A percentile compares a stretch with the other conserved stretches of the same genome.
Evolutionary conservation across 1,140 invertebrate genomes (phyloP).

Genomic region (Phthorimaea operculella): DNA sequence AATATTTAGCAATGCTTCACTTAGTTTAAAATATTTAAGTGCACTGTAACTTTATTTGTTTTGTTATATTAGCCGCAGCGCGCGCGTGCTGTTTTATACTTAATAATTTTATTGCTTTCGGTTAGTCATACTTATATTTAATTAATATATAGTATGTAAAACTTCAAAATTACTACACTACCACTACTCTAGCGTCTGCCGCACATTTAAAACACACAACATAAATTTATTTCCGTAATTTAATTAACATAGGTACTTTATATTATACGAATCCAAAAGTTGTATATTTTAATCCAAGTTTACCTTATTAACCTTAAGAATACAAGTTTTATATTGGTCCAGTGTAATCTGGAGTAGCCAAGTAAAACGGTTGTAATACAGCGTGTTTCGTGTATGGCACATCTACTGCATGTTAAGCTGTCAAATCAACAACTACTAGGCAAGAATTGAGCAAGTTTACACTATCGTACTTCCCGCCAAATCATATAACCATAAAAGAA

Average conservation of each 20-base stretch:
- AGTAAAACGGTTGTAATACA: constrained; percentile 26
- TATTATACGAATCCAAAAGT: constrained; percentile 64
- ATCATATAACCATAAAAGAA: constrained; percentile 21
- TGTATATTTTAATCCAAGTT: constrained; percentile 60
- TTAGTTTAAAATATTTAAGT: too few species aligned
- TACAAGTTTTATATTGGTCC: constrained; percentile 52
- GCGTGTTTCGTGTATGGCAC: constrained; percentile 53
- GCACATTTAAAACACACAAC: constrained; percentile 61
- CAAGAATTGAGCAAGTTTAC: constrained; percentile 57
- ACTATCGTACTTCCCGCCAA: constrained; percentile 34
- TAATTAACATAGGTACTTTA: constrained; percentile 40
- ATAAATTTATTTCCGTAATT: constrained; percentile 41
- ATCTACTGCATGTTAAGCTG: constrained; percentile 44
- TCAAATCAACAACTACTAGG: constrained; percentile 46
- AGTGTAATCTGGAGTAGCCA: constrained; percentile 50
- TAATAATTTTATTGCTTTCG: constrained; percentile 62
- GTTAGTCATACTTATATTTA: constrained; percentile 58
- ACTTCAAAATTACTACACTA: constrained; percentile 65
- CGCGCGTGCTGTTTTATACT: constrained; percentile 48
- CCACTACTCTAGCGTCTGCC: constrained; percentile 61
- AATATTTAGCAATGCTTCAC: too few species aligned
- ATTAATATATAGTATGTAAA: constrained; percentile 58
- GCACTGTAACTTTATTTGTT: too few species aligned
- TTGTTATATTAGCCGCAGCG: constrained; percentile 28
- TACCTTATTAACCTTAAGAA: constrained; percentile 46